phyloP scores from a whole-genome alignment of 2,113 vertebrate genomes.

The Pantherophis guttatus region DNA sequence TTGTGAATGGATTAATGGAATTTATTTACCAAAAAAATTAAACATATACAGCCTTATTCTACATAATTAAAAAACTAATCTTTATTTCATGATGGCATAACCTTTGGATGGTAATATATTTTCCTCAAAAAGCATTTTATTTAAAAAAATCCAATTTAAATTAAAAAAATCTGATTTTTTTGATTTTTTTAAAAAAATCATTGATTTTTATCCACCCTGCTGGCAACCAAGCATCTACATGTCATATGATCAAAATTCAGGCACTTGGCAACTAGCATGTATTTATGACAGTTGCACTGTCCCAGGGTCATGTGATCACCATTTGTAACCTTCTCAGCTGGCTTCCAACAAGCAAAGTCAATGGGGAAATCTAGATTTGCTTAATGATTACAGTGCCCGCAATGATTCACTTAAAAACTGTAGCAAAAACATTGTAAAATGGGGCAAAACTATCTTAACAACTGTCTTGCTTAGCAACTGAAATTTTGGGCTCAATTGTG shows the following conservation, averaged over 20 bases:
- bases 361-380: background rate
- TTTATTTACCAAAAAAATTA: too few species aligned
- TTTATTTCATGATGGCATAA: too few species aligned
- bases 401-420: background rate
- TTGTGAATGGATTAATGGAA: too few species aligned
- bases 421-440: background rate
- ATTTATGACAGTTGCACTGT: background rate
- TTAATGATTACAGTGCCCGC: background rate
- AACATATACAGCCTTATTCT: too few species aligned
- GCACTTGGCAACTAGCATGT: background rate
- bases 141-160: too few species aligned
- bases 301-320: background rate
- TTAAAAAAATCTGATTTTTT: too few species aligned
- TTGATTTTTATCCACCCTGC: too few species aligned
- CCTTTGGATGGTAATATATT: too few species aligned
- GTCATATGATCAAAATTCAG: background rate
- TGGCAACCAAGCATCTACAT: background rate
- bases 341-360: background rate
- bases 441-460: background rate
- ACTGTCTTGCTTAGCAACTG: background rate
- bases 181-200: too few species aligned
- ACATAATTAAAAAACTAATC: too few species aligned
- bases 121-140: too few species aligned
- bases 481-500: background rate
- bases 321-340: background rate